Evolutionary conservation across 1,140 invertebrate species (phyloP), one percentile per base, ranked within the genome.

Genomic region (Diabrotica undecimpunctata): DNA sequence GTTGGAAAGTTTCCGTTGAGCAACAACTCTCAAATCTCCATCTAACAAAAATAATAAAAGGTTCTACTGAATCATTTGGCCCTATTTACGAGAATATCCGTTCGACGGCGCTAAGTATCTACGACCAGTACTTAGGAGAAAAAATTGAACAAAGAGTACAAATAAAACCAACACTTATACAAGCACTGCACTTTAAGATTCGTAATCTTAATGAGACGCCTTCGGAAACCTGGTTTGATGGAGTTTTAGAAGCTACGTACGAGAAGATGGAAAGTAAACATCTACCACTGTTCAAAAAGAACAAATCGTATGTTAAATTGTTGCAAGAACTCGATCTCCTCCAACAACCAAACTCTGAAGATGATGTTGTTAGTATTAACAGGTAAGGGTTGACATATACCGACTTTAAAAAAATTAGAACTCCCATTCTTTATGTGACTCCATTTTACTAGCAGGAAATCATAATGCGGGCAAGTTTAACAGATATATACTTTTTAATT

Each of bases 221-320:
- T 9, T 82, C 85, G 54, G 88, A 93, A 68, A 81, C 80, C 5
- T 93, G 93, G 85, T 97, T 97, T 81, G 94, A 96, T 78, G 89
- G 93, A 62, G 84, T 94, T 9, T 89, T 95, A 79, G 79, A 83
- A 61, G 85, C 83, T 56, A 85, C 91, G 36, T 87, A 87, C 60
- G 86, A 88, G 13, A 90, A 87, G 72, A 78, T 92, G 39, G 82
- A 86, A 70, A 84, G 76, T 63, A 83, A 84, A 63, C 92, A 87
- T 75, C 81, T 91, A 62, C 87, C 87, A 8, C 82, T 85, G 0
- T 94, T 93, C 72, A 87, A 88, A 64, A 84, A 84, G 70, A 87
- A 85, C 63, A 79, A 84, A 58, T 81, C 83, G 0, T 94, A 94
- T 72, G 79, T 91, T 0, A 89, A 89, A 72, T 81, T 94, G 14